Evolutionary conservation across 1,140 invertebrate species (phyloP).

Genomic region (Papilio dardanus): DNA sequence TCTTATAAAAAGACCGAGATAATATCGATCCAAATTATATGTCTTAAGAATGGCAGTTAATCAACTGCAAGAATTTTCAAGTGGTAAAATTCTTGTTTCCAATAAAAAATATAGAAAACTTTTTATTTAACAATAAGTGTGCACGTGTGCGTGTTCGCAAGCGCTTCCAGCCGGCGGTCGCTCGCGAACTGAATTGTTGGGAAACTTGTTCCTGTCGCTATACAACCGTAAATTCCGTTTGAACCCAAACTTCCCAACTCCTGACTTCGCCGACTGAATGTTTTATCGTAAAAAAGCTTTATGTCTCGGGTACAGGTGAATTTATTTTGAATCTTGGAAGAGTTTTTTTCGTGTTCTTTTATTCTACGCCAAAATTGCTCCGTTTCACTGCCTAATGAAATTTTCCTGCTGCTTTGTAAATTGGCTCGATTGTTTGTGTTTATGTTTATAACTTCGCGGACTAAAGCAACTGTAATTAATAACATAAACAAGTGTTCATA

Average conservation of each 20-base stretch:
- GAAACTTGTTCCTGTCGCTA: neutral
- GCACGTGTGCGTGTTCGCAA: neutral
- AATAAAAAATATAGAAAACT: conserved; percentile 10
- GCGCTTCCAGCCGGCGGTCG: conserved; percentile 10
- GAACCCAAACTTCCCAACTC: conserved; percentile 21
- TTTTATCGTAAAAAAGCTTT: conserved; percentile 36
- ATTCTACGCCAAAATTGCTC: neutral
- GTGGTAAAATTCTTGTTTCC: neutral
- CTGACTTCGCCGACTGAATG: conserved; percentile 30
- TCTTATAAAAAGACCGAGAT: too few relatives aligned
- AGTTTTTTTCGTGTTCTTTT: conserved; percentile 20
- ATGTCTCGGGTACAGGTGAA: conserved; percentile 33
- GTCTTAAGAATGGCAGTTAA: neutral
- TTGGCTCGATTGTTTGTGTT: neutral
- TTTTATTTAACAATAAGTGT: conserved; percentile 8
- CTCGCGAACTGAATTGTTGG: conserved; percentile 31
- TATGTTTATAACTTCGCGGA: neutral
- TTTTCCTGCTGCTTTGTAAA: neutral
- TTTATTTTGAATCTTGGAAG: conserved; percentile 10
- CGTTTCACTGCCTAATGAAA: conserved; percentile 14
- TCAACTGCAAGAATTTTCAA: neutral
- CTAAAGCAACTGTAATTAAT: neutral
- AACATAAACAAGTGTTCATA: too few relatives aligned
- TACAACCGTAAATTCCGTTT: neutral
- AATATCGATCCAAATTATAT: neutral